Evolutionary conservation across 2,888 invertebrate species (phyloP), one percentile per base, ranked within the genome.

Genomic region (Drosophila anomalata): DNA sequence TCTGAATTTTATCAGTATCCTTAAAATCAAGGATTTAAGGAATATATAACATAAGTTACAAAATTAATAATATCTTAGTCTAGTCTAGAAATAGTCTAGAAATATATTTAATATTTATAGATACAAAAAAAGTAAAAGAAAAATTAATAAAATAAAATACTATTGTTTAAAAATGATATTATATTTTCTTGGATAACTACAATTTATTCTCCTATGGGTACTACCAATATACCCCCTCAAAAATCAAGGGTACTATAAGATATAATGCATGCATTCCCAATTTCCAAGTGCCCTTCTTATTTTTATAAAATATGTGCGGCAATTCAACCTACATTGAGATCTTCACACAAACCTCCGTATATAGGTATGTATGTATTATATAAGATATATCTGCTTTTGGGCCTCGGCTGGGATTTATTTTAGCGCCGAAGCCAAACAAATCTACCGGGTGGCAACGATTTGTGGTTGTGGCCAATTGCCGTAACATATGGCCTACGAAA

Each of bases 251-350:
- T 53, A 42, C 36, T 12, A 20, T 20, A 39, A n/a, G 67, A 60
- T 47, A 67, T 83, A 79, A 80, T 75, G 73, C 77, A 83, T 80
- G 73, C 73, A 72, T 75, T 80, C 56, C 79, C 80, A 84, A 80
- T 81, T 84, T 80, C 55, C 75, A 81, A 77, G 73, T 78, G 81
- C 75, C 71, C 63, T 53, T 14, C 31, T 63, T 33, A 8, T 31
- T 68, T 70, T n/a, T 65, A 73, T 67, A 75, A 83, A 78, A 80
- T 67, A 84, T 81, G 77, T 84, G 84, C 75, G 69, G 75, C 78
- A 80, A 75, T 76, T 75, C 61, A 72, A 62, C 53, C 63, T 39
- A 65, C 63, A 63, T 62, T 50, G 31, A 24, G 8, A 48, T 33
- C 48, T 20, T n/a, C 7, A 14, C 26, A 33, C 56, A 55, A 8